Evolutionary conservation across 2,113 vertebrate species (phyloP).

Genomic region (Gavia stellata): DNA sequence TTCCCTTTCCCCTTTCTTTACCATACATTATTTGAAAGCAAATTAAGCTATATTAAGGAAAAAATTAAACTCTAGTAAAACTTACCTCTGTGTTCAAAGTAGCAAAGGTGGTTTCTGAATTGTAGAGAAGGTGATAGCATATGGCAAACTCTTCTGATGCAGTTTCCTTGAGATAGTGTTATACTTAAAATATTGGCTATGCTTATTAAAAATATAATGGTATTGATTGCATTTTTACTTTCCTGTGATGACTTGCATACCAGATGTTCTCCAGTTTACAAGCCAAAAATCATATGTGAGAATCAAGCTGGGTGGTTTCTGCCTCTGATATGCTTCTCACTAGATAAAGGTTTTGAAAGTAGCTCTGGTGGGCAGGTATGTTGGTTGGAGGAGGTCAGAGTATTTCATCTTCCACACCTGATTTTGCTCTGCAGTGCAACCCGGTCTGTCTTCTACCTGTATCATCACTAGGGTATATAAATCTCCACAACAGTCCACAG

Average conservation of each 20-base stretch:
- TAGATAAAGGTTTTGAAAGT: not conserved
- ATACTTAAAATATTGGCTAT: not conserved
- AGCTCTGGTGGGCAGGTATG: not conserved
- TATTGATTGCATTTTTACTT: constrained; percentile 7
- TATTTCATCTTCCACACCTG: not conserved
- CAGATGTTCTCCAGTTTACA: not conserved
- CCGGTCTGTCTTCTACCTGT: not conserved
- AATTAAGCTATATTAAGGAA: not conserved
- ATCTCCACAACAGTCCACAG: not conserved
- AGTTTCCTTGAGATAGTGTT: not conserved
- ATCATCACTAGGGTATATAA: not conserved
- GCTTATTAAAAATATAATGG: not conserved
- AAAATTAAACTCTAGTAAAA: not conserved
- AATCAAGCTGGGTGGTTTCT: not conserved
- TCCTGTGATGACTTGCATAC: not conserved
- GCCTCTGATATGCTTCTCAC: not conserved
- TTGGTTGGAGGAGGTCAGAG: not conserved
- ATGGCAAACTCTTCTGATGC: not conserved
- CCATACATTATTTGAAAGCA: not conserved
- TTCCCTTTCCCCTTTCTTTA: not conserved
- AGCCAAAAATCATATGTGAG: not conserved
- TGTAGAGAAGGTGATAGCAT: not conserved
- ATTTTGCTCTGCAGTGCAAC: not conserved
- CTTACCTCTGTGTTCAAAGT: not conserved
- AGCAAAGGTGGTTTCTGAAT: not conserved